Percentiles rank a stretch among this genome's conserved stretches.
Conservation (phyloP, 2,113 vertebrate species). For the Albula glossodonta region DNA sequence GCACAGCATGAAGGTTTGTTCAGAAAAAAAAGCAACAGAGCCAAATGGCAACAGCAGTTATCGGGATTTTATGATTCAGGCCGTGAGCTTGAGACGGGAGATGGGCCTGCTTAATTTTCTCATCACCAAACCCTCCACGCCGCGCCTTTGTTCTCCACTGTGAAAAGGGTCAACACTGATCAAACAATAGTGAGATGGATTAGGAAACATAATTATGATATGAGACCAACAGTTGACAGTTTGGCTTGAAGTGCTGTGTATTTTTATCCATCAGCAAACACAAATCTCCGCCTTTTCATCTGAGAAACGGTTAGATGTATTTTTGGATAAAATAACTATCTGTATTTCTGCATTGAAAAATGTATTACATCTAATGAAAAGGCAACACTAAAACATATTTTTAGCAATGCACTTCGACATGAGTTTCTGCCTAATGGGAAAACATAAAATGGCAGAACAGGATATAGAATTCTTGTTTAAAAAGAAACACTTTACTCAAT, state of each 20-base stretch:
- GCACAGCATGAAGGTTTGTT: too few species aligned
- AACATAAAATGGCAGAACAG: conserved; percentile 46
- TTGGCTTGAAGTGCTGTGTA: neutral
- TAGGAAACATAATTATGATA: neutral
- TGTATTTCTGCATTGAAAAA: neutral
- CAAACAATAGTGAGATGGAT: neutral
- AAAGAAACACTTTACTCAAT: neutral
- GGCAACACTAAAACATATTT: neutral
- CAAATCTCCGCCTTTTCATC: neutral
- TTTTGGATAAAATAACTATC: neutral
- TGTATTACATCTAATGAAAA: neutral
- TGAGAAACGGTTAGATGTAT: neutral
- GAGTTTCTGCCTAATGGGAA: neutral
- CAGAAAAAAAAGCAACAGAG: neutral
- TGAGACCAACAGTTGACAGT: neutral
- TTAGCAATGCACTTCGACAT: neutral
- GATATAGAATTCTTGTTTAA: neutral
- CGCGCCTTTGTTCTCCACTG: neutral
- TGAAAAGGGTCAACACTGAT: neutral
- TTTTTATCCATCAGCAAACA: neutral
- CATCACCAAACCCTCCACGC: neutral
- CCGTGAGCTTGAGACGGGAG: neutral
- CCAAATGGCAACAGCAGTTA: neutral
- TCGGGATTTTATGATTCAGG: neutral
- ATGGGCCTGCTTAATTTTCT: neutral